phyloP scores from a whole-genome alignment of 2,113 vertebrate genomes.

The Cyphomyrus discorhynchus region DNA sequence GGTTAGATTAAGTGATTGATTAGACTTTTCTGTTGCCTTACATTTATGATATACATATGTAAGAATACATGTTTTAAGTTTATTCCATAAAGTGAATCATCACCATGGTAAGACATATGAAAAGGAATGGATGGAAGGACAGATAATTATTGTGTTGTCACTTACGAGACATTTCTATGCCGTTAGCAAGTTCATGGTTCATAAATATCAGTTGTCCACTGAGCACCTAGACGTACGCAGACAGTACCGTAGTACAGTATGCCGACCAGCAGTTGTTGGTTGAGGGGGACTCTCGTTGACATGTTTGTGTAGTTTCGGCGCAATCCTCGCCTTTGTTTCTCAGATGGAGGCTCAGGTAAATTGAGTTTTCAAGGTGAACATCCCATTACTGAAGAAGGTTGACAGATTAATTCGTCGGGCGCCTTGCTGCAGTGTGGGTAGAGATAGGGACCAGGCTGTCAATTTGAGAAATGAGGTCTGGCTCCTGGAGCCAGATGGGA shows the following conservation, averaged over 20 bases:
- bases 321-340: constrained; percentile 31
- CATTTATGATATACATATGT: background rate
- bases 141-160: background rate
- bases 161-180: background rate
- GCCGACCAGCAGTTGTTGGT: background rate
- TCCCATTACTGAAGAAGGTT: constrained; percentile 66
- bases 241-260: background rate
- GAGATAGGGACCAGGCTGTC: constrained; percentile 68
- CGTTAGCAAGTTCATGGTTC: background rate
- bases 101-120: background rate
- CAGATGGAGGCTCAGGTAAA: constrained; percentile 58
- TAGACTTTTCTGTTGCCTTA: background rate
- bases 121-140: background rate
- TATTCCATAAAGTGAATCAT: background rate
- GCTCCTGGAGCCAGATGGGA: constrained; percentile 62
- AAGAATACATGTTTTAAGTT: background rate
- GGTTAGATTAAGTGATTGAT: background rate
- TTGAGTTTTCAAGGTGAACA: constrained; percentile 74
- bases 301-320: constrained; percentile 34
- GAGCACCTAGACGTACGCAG: background rate
- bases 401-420: constrained; percentile 67
- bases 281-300: background rate
- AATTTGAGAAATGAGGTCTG: constrained; percentile 68
- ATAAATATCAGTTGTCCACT: background rate
- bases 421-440: constrained; percentile 58